Evolutionary conservation across 2,888 invertebrate genomes (phyloP), one percentile per base, ranked within the genome.

Genomic region (Diarsia dahlii): DNA sequence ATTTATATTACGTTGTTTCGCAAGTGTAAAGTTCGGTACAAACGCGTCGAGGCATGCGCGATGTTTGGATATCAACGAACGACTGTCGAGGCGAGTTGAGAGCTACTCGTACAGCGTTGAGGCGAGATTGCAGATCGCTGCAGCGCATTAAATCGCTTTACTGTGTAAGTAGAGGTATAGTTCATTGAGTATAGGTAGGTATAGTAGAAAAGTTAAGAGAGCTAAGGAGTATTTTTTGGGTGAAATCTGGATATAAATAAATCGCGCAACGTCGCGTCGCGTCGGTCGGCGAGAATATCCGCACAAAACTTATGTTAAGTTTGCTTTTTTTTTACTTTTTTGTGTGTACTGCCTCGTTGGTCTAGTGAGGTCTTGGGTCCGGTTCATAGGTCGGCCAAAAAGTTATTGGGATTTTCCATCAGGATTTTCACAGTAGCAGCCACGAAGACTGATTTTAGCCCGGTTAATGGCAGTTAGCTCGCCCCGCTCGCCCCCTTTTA

Each of bases 41-140:
- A 50, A 65, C 81, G 79, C 78, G 75, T 73, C 48, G 83, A 84
- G 87, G 77, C 87, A 84, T 88, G 84, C 81, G 84, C 87, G 63
- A 46, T 64, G 87, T 71, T 78, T 80, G 87, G 78, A 75, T 74
- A 50, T 78, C 85, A 70, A 45, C 60, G 81, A 76, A 76, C 85
- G 88, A 87, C 87, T 87, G 87, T 82, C 77, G 78, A n/a, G 10
- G 20, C 28, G 63, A 78, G 60, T 81, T 54, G 67, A 39, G 71
- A 70, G 34, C 15, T 56, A 60, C 52, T 58, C 58, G 48, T 56
- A 71, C 34, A 64, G 58, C 23, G 52, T 28, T 50, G 58, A 48
- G 54, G 66, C 65, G 72, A 77, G 80, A 85, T 85, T 85, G 82
- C 85, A 88, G 74, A 77, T 74, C 56, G 76, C 73, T 85, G 85